A percentile compares a stretch with the other conserved stretches of the same genome.
phyloP scores from a whole-genome alignment of 2,888 invertebrate species.

The Melangyna quadrimaculata region DNA sequence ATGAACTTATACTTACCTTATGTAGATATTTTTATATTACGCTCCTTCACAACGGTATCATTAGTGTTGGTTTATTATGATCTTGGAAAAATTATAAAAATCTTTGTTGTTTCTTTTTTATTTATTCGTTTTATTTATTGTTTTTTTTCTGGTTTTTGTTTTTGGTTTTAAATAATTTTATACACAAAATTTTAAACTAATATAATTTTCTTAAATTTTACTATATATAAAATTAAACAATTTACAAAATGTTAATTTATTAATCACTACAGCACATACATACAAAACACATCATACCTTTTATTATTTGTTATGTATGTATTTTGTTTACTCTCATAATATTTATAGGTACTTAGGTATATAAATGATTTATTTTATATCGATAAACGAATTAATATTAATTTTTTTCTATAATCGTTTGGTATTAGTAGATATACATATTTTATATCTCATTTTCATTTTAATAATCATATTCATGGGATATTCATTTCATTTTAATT shows the following conservation, averaged over 20 bases:
- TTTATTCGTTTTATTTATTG: constrained; percentile 12
- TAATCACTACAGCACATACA: background rate
- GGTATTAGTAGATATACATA: too few relatives aligned
- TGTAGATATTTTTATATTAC: constrained; percentile 13
- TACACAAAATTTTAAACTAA: constrained; percentile 15
- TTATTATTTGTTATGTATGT: background rate
- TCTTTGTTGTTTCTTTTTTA: background rate
- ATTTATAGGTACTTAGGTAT: background rate
- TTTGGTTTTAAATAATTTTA: background rate
- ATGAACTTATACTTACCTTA: constrained; percentile 13
- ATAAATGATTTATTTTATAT: background rate
- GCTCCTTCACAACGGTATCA: background rate
- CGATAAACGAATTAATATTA: background rate
- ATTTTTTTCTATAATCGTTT: background rate
- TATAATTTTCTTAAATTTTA: background rate
- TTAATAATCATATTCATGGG: too few relatives aligned
- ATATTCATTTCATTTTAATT: too few relatives aligned
- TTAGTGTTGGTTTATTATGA: background rate
- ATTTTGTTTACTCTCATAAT: background rate
- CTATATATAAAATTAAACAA: constrained; percentile 28
- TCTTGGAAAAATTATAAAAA: background rate
- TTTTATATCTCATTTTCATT: too few relatives aligned
- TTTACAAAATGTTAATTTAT: constrained; percentile 39
- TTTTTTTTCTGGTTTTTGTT: background rate
- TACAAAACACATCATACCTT: background rate